Evolutionary conservation across 1,140 invertebrate species (phyloP).

Genomic region (Oedothorax gibbosus): DNA sequence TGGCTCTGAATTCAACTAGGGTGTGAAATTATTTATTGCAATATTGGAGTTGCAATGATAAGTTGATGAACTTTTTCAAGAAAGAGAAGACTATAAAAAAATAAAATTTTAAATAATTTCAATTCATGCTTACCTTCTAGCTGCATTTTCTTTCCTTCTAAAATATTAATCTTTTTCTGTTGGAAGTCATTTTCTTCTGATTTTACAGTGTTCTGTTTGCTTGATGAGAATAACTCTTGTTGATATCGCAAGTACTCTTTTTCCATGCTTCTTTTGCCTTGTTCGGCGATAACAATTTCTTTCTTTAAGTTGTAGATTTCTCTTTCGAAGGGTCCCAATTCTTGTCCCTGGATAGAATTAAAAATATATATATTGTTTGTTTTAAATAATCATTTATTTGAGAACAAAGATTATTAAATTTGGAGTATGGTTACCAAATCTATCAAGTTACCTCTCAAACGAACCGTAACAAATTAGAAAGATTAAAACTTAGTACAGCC

Average conservation of each 20-base stretch:
- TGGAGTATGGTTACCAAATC: no score
- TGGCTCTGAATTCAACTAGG: no score
- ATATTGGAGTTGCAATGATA: neutral
- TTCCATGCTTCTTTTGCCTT: slow-evolving; percentile 44
- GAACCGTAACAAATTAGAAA: no score
- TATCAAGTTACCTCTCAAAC: no score
- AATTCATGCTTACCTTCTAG: slow-evolving; percentile 31
- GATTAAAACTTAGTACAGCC: no score
- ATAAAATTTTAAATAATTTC: neutral
- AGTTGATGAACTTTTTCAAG: neutral
- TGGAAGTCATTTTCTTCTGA: slow-evolving; percentile 41
- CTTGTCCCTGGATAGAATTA: slow-evolving; percentile 36
- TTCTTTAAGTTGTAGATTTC: slow-evolving; percentile 29
- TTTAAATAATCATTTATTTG: no score
- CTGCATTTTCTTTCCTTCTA: slow-evolving; percentile 50
- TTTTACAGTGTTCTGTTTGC: slow-evolving; percentile 25
- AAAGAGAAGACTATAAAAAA: neutral
- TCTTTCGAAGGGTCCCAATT: slow-evolving; percentile 43
- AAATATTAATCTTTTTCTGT: slow-evolving; percentile 19
- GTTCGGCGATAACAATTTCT: slow-evolving; percentile 36
- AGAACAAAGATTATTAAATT: no score
- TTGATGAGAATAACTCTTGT: slow-evolving; percentile 31
- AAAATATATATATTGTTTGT: neutral
- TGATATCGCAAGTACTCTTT: slow-evolving; percentile 34
- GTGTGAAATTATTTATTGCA: neutral